phyloP scores from a whole-genome alignment of 2,113 vertebrate species.

The Trematocara macrostoma region DNA sequence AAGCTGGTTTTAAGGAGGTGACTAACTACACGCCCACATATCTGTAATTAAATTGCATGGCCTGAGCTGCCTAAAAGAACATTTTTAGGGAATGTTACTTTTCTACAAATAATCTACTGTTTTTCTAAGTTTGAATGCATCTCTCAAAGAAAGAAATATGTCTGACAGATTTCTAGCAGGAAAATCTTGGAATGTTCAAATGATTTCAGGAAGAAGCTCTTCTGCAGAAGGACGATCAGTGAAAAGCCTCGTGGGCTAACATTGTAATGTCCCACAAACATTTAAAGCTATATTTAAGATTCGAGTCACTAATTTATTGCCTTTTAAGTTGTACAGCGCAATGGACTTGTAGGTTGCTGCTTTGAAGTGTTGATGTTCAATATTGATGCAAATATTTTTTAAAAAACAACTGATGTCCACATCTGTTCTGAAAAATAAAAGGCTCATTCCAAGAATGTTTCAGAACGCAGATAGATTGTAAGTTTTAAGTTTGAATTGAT shows the following conservation, averaged over 20 bases:
- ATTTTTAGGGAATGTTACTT: not conserved
- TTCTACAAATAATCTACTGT: not conserved
- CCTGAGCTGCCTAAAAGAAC: not conserved
- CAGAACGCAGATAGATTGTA: not conserved
- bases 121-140: not conserved
- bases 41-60: not conserved
- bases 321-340: slow-evolving; percentile 25
- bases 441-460: not conserved
- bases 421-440: slow-evolving; percentile 27
- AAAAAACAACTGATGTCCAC: not conserved
- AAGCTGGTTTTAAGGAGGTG: not conserved
- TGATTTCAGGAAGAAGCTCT: not conserved
- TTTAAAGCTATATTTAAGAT: slow-evolving; percentile 1
- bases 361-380: not conserved
- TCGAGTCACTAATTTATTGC: slow-evolving; percentile 41
- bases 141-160: not conserved
- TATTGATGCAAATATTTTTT: slow-evolving; percentile 26
- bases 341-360: not conserved
- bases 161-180: not conserved
- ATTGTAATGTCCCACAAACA: not conserved
- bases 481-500: not conserved
- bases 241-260: not conserved
- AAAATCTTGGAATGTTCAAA: not conserved
- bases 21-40: not conserved
- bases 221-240: not conserved